These are phyloP conservation scores for Jacana jacana DNA, from an alignment of 2,113 vertebrate species.

Conservation along the genomic window DNA sequence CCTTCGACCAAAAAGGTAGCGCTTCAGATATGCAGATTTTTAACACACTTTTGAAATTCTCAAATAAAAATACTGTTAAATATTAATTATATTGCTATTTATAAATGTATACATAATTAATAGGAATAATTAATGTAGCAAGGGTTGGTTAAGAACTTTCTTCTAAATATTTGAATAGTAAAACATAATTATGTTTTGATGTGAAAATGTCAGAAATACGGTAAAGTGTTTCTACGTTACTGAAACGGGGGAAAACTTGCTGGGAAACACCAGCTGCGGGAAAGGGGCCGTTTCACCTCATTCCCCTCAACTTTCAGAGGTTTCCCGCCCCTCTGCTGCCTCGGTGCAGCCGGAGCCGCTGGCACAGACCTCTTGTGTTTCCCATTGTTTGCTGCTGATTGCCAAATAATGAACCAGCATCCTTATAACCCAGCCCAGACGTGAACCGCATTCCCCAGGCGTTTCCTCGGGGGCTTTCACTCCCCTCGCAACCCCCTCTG, in stretches of 20 bases:
- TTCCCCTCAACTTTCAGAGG: neutral
- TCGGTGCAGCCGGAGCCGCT: accelerated
- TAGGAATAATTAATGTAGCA: conserved; percentile 61
- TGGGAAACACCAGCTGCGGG: neutral
- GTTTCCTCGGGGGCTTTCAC: too few species aligned
- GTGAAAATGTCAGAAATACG: conserved; percentile 42
- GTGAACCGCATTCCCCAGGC: neutral
- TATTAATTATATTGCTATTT: conserved; percentile 69
- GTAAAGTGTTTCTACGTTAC: neutral
- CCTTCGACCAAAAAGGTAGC: conserved; percentile 32
- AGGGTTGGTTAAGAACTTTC: conserved; percentile 31
- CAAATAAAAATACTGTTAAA: conserved; percentile 65
- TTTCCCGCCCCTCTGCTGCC: neutral
- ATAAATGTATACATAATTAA: conserved; percentile 71
- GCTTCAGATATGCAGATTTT: conserved; percentile 50
- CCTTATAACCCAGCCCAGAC: neutral
- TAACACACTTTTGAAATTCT: conserved; percentile 33
- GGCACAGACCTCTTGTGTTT: neutral
- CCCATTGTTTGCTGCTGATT: neutral
- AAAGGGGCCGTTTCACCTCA: neutral
- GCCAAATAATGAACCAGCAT: neutral
- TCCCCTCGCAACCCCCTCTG: neutral
- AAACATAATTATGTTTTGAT: conserved; percentile 60
- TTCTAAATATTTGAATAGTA: conserved; percentile 65
- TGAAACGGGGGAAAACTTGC: neutral